Percentiles rank a stretch among this genome's conserved stretches.
phyloP scores from a whole-genome alignment of 2,888 invertebrate genomes.

The Ommatoiulus sabulosus region DNA sequence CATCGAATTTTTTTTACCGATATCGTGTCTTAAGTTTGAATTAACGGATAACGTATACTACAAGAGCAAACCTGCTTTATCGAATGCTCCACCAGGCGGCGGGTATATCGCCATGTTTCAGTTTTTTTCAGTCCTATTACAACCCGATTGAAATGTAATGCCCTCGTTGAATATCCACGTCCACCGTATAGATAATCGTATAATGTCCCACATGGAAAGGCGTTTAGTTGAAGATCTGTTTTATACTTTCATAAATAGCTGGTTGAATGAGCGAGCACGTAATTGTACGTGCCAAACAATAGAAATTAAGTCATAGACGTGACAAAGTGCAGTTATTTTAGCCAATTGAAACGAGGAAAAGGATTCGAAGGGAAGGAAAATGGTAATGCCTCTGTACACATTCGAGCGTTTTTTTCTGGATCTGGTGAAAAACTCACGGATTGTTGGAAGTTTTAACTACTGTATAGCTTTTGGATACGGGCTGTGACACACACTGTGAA shows the following conservation, averaged over 20 bases:
- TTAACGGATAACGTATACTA: too few species aligned
- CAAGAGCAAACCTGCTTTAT: background rate
- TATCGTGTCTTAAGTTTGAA: too few species aligned
- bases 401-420: background rate
- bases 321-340: slow-evolving; percentile 49
- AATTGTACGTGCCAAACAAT: slow-evolving; percentile 42
- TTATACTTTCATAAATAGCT: slow-evolving; percentile 51
- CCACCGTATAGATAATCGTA: background rate
- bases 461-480: background rate
- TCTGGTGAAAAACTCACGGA: background rate
- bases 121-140: background rate
- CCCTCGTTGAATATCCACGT: background rate
- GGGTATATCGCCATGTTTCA: background rate
- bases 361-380: background rate
- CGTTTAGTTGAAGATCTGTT: slow-evolving; percentile 45
- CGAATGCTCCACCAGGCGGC: background rate
- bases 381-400: slow-evolving; percentile 47
- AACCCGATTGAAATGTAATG: slow-evolving; percentile 15
- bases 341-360: slow-evolving; percentile 42
- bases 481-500: background rate
- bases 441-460: slow-evolving; percentile 5
- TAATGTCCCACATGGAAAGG: slow-evolving; percentile 42
- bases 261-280: slow-evolving; percentile 44
- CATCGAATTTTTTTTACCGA: too few species aligned
- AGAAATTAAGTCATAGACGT: slow-evolving; percentile 49